These are phyloP conservation scores for Mionectes macconnelli DNA, from an alignment of 2,113 vertebrate species.

Conservation along the genomic window DNA sequence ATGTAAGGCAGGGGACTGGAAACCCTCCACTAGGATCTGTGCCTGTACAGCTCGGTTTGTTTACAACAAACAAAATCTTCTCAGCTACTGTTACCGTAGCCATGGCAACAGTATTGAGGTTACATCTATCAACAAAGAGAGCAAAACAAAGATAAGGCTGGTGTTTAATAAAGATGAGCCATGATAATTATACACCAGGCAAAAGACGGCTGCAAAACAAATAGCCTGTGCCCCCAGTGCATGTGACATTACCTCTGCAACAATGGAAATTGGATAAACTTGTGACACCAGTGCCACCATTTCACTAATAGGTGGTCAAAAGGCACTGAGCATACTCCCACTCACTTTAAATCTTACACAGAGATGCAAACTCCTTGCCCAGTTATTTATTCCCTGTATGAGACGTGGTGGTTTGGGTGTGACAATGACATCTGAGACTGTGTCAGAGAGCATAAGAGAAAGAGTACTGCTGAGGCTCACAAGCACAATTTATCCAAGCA, in stretches of 20 bases:
- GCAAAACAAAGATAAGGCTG: conserved; percentile 70
- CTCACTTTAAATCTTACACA: neutral
- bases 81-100: conserved; percentile 70
- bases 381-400: neutral
- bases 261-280: conserved; percentile 10
- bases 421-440: neutral
- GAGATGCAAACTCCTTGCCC: neutral
- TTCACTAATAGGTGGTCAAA: neutral
- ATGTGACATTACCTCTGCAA: neutral
- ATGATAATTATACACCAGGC: conserved; percentile 67
- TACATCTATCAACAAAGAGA: conserved; percentile 74
- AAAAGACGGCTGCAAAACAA: conserved; percentile 6
- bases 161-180: conserved; percentile 75
- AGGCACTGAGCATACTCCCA: neutral
- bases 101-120: conserved; percentile 75
- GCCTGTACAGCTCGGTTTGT: conserved; percentile 66
- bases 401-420: neutral
- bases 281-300: neutral
- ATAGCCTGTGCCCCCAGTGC: neutral
- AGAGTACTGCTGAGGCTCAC: neutral
- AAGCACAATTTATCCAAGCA: neutral
- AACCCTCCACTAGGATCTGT: conserved; percentile 15
- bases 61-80: conserved; percentile 77
- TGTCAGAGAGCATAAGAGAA: neutral
- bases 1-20: conserved; percentile 38